phyloP scores from a whole-genome alignment of 2,797 vertebrate genomes.

The Sebastes goodei region DNA sequence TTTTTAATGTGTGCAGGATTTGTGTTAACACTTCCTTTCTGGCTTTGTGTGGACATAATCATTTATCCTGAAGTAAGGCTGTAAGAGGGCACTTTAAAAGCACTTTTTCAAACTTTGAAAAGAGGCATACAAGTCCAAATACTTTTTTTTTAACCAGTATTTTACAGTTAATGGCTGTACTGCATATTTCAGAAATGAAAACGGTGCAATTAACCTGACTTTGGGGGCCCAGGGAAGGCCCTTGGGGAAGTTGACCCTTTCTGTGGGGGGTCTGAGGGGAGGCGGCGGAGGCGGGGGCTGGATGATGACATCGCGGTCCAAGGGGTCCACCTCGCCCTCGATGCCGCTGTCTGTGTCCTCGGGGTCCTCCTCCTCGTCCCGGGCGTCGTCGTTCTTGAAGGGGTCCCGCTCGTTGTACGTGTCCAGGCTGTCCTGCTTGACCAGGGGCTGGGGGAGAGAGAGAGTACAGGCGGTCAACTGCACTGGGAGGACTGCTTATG shows the following conservation, averaged over 20 bases:
- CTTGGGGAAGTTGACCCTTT: slow-evolving; percentile 91
- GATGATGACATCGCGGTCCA: slow-evolving; percentile 89
- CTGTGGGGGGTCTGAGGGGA: slow-evolving; percentile 81
- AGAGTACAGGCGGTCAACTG: slow-evolving; percentile 3
- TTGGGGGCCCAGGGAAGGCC: slow-evolving; percentile 99
- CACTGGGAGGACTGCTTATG: not conserved
- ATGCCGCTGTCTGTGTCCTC: slow-evolving; percentile 89
- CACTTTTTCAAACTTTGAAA: not conserved
- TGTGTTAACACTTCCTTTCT: not conserved
- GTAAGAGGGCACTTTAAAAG: not conserved
- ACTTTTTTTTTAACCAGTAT: not conserved
- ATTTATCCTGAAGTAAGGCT: not conserved
- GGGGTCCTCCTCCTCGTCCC: slow-evolving; percentile 89
- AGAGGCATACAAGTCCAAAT: not conserved
- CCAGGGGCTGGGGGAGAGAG: slow-evolving; percentile 84
- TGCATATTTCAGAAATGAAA: no score
- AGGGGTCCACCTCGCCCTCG: slow-evolving; percentile 91
- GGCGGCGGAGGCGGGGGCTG: slow-evolving; percentile 79
- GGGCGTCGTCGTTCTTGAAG: slow-evolving; percentile 92
- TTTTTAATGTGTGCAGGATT: not conserved
- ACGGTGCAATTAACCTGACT: slow-evolving; percentile 84
- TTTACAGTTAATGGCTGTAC: not conserved
- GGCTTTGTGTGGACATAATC: not conserved
- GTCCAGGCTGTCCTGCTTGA: slow-evolving; percentile 97
- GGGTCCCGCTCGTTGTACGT: slow-evolving; percentile 97